Evolutionary conservation across 2,113 vertebrate genomes (phyloP).

Genomic region (Erpornis zantholeuca): DNA sequence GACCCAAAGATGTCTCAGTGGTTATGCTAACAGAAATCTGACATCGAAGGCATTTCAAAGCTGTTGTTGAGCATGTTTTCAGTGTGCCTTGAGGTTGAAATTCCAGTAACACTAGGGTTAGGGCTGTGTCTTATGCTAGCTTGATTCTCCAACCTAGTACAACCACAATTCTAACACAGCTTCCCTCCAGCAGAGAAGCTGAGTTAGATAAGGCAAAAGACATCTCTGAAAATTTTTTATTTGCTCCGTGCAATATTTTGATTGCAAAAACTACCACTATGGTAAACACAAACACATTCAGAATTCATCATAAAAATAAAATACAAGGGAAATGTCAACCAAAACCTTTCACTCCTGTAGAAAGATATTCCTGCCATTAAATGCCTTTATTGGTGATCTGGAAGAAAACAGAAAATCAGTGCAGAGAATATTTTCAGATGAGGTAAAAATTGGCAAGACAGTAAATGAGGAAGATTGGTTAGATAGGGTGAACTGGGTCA

Average conservation of each 20-base stretch:
- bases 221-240: background rate
- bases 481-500: background rate
- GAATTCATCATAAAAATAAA: background rate
- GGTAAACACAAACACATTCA: background rate
- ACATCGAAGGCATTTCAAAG: background rate
- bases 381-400: background rate
- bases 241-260: background rate
- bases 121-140: background rate
- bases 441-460: background rate
- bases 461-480: background rate
- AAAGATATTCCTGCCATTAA: background rate
- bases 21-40: background rate
- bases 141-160: background rate
- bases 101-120: background rate
- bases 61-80: background rate
- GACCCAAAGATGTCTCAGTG: background rate
- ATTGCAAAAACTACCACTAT: background rate
- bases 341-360: background rate
- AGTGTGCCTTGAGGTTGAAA: background rate
- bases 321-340: background rate
- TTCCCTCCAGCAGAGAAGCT: background rate
- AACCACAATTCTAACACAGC: background rate
- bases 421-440: background rate
- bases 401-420: background rate
- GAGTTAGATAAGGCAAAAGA: background rate